Conservation (phyloP, 2,113 vertebrate species). For the Neodontobutis hainanensis region DNA sequence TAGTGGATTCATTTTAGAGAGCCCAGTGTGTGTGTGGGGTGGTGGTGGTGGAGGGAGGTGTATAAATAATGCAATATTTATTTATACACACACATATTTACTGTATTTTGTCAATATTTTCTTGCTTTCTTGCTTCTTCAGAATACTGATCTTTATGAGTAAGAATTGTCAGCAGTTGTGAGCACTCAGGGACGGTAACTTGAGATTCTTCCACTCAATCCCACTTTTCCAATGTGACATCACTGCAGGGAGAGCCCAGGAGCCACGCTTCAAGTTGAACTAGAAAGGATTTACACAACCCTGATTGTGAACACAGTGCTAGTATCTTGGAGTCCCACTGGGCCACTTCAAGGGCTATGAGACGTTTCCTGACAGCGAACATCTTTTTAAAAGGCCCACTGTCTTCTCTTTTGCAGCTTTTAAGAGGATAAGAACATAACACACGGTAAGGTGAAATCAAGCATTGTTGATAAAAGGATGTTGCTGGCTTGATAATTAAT, state of each 20-base stretch:
- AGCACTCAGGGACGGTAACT: neutral
- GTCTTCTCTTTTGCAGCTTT: constrained; percentile 22
- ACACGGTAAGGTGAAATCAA: neutral
- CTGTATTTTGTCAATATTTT: too few relatives aligned
- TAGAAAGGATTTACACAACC: constrained; percentile 53
- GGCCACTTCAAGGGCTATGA: constrained; percentile 39
- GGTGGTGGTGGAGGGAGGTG: too few relatives aligned
- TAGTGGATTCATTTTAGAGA: constrained; percentile 53
- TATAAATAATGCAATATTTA: too few relatives aligned
- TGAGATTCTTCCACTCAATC: neutral
- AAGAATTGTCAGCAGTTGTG: neutral
- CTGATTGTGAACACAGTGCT: constrained; percentile 19
- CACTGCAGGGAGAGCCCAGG: constrained; percentile 35
- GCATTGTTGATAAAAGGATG: constrained; percentile 13
- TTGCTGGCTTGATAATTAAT: neutral
- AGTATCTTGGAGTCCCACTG: constrained; percentile 29
- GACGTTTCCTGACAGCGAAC: constrained; percentile 48
- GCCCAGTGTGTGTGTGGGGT: neutral
- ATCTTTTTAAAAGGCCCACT: constrained; percentile 39
- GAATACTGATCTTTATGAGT: neutral
- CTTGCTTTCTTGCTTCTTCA: too few relatives aligned
- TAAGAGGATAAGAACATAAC: constrained; percentile 17
- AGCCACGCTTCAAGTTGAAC: constrained; percentile 32
- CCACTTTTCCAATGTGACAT: constrained; percentile 21
- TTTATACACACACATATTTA: too few relatives aligned